Percentiles rank a stretch among this genome's conserved stretches.
Conservation (phyloP, 2,888 invertebrate genomes). For the Nasonia oneida region DNA sequence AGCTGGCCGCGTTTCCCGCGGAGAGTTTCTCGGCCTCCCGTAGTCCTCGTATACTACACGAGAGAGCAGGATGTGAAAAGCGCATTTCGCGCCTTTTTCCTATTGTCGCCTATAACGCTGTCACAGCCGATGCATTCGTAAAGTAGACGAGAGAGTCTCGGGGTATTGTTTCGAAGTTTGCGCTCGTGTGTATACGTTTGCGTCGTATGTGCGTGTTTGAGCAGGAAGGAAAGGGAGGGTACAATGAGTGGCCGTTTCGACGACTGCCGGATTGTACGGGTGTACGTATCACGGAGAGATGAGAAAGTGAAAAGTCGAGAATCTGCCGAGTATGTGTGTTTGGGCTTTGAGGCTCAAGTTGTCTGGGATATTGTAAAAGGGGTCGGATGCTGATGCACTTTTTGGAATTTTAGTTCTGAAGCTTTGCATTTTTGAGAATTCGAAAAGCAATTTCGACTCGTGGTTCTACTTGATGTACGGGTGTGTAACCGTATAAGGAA, state of each 20-base stretch:
- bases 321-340: neutral
- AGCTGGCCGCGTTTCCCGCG: conserved; percentile 11
- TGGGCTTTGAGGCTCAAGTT: neutral
- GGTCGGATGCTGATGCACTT: neutral
- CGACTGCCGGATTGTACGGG: neutral
- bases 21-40: conserved; percentile 4
- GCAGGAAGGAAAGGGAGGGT: neutral
- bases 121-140: neutral
- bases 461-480: neutral
- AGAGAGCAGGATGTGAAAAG: neutral
- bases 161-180: neutral
- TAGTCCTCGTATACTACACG: neutral
- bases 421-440: neutral
- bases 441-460: neutral
- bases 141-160: conserved; percentile 6
- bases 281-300: neutral
- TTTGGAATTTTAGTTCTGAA: neutral
- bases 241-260: conserved; percentile 6
- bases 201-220: neutral
- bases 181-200: neutral
- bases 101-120: neutral
- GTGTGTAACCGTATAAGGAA: neutral
- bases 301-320: conserved; percentile 11
- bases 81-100: conserved; percentile 7
- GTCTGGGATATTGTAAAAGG: neutral